A percentile compares a stretch with the other conserved stretches of the same genome.
Evolutionary conservation across 1,140 invertebrate species (phyloP).

Genomic region (Drosophila sp.): DNA sequence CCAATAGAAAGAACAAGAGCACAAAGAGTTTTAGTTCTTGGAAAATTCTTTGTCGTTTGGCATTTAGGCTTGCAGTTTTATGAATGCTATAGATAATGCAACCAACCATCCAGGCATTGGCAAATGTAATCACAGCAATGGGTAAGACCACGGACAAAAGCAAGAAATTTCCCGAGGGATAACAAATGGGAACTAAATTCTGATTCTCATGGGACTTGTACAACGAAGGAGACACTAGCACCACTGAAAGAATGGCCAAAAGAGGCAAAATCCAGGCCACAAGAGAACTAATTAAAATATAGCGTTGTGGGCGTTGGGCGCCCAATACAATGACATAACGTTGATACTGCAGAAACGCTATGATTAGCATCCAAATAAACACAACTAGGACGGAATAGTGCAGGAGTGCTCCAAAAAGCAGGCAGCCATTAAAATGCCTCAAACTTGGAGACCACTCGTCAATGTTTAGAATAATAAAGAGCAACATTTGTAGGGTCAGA

Average conservation of each 20-base stretch:
- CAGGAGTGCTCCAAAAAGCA: slow-evolving; percentile 84
- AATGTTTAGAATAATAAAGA: slow-evolving; percentile 75
- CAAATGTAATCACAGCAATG: slow-evolving; percentile 84
- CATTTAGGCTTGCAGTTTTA: slow-evolving; percentile 78
- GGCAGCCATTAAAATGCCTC: slow-evolving; percentile 67
- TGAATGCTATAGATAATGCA: slow-evolving; percentile 85
- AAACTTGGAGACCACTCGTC: slow-evolving; percentile 53
- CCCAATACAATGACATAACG: slow-evolving; percentile 86
- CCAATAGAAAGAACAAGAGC: slow-evolving; percentile 87
- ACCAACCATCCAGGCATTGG: slow-evolving; percentile 85
- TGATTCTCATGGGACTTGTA: slow-evolving; percentile 81
- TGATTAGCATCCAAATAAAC: slow-evolving; percentile 88
- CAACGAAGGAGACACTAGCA: slow-evolving; percentile 83
- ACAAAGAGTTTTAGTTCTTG: slow-evolving; percentile 85
- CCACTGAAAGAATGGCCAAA: slow-evolving; percentile 84
- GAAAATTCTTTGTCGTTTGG: slow-evolving; percentile 83
- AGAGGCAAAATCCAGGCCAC: slow-evolving; percentile 85
- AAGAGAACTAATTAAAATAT: slow-evolving; percentile 84
- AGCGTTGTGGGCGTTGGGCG: slow-evolving; percentile 83
- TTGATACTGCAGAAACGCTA: slow-evolving; percentile 86
- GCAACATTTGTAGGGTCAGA: slow-evolving; percentile 85
- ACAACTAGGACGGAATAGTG: slow-evolving; percentile 87
- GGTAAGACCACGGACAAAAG: slow-evolving; percentile 85
- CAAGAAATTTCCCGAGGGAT: slow-evolving; percentile 85
- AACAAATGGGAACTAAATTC: slow-evolving; percentile 83